phyloP scores from a whole-genome alignment of 2,888 invertebrate species.

The Lobophora halterata region DNA sequence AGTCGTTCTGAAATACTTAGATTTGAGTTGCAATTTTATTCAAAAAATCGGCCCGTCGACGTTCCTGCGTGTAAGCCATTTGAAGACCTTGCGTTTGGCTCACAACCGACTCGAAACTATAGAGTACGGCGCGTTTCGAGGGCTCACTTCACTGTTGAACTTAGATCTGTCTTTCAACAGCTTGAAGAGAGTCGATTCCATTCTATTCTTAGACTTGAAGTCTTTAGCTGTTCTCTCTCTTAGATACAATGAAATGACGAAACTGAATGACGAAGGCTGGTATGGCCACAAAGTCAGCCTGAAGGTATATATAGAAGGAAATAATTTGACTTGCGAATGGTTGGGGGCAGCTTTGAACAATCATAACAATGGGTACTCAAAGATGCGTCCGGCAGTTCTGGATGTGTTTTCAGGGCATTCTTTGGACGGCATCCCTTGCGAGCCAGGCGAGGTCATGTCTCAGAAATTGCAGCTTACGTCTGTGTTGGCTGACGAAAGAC shows the following conservation, averaged over 20 bases:
- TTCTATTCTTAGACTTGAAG: conserved; percentile 58
- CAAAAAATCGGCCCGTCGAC: conserved; percentile 51
- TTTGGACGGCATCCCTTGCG: conserved; percentile 63
- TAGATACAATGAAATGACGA: conserved; percentile 48
- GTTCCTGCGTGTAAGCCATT: conserved; percentile 45
- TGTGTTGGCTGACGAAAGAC: conserved; percentile 50
- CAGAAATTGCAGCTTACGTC: background rate
- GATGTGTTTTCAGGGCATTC: conserved; percentile 38
- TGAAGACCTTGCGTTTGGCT: conserved; percentile 52
- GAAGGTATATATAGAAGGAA: conserved; percentile 58
- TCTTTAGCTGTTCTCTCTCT: conserved; percentile 49
- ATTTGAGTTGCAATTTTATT: conserved; percentile 57
- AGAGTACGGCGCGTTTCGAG: conserved; percentile 59
- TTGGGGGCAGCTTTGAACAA: conserved; percentile 52
- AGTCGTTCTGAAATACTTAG: conserved; percentile 41
- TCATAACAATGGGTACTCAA: conserved; percentile 59
- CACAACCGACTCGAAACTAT: conserved; percentile 49
- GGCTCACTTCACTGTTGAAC: conserved; percentile 43
- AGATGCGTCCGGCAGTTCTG: conserved; percentile 51
- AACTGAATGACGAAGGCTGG: conserved; percentile 57
- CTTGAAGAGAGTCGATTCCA: conserved; percentile 54
- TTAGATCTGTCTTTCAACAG: conserved; percentile 51
- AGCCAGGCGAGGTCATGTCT: conserved; percentile 28
- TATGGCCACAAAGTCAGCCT: conserved; percentile 50
- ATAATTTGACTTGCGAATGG: conserved; percentile 63